These are phyloP conservation scores for Chunga burmeisteri DNA, from an alignment of 2,113 vertebrate genomes.

Conservation along the genomic window DNA sequence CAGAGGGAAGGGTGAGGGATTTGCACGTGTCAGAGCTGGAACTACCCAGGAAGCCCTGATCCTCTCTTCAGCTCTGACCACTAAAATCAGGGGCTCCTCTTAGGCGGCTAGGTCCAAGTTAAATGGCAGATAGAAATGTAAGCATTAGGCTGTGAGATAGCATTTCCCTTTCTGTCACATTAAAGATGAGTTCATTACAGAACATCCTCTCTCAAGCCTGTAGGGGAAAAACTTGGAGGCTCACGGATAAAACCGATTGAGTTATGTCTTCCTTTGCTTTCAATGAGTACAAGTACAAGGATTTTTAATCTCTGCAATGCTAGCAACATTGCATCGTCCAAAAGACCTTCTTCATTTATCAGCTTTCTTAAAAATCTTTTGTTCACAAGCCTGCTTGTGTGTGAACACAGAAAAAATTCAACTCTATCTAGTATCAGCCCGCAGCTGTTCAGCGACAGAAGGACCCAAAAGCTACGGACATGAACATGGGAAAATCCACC, in stretches of 20 bases:
- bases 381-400: constrained; percentile 57
- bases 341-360: constrained; percentile 67
- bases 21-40: neutral
- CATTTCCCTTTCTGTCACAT: constrained; percentile 16
- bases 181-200: constrained; percentile 60
- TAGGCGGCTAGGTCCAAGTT: neutral
- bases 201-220: constrained; percentile 62
- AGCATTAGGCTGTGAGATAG: neutral
- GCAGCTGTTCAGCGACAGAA: constrained; percentile 89
- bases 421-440: constrained; percentile 79
- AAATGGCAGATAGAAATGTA: neutral
- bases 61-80: neutral
- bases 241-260: constrained; percentile 50
- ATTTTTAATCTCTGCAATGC: constrained; percentile 17
- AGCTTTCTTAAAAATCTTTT: constrained; percentile 60
- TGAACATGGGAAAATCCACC: constrained; percentile 83
- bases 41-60: neutral
- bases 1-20: neutral
- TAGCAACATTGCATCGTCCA: constrained; percentile 18
- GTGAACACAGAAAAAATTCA: constrained; percentile 67
- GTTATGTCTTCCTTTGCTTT: constrained; percentile 56
- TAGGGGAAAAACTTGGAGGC: constrained; percentile 50
- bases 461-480: constrained; percentile 84
- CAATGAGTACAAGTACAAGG: constrained; percentile 29
- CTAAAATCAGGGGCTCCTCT: neutral